Percentiles rank a stretch among this genome's conserved stretches.
phyloP scores from a whole-genome alignment of 2,797 vertebrate species.

The Protonibea diacanthus region DNA sequence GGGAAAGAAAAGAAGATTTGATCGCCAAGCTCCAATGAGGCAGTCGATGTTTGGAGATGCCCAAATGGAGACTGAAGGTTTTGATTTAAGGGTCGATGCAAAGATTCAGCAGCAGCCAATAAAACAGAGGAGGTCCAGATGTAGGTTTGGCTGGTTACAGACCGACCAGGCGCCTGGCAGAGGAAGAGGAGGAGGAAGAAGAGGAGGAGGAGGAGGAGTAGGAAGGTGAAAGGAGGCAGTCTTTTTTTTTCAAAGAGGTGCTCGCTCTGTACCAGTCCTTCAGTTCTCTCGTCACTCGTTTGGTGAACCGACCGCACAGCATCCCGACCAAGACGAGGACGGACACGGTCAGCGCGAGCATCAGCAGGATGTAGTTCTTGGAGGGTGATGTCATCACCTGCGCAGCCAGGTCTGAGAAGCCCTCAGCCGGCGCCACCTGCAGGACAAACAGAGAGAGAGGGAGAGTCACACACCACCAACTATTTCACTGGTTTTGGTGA shows the following conservation, averaged over 20 bases:
- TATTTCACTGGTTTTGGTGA: too few species aligned
- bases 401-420: constrained; percentile 94
- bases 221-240: constrained; percentile 37
- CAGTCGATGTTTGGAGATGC: constrained; percentile 14
- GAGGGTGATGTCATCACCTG: constrained; percentile 96
- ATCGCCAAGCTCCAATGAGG: constrained; percentile 18
- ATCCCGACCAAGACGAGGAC: constrained; percentile 95
- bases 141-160: constrained; percentile 60
- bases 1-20: not conserved
- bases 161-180: constrained; percentile 45
- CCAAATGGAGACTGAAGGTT: constrained; percentile 29
- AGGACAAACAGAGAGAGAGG: not conserved
- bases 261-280: constrained; percentile 94
- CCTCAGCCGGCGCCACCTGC: constrained; percentile 96
- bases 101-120: constrained; percentile 33
- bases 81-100: constrained; percentile 24
- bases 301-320: constrained; percentile 97
- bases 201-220: constrained; percentile 8
- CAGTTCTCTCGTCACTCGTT: constrained; percentile 94
- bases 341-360: constrained; percentile 91
- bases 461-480: too few species aligned
- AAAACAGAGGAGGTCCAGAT: constrained; percentile 50
- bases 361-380: constrained; percentile 95
- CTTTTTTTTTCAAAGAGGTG: not conserved
- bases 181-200: constrained; percentile 12